Conservation (phyloP, 1,140 invertebrate genomes). For the Lordiphosa clarofinis region DNA sequence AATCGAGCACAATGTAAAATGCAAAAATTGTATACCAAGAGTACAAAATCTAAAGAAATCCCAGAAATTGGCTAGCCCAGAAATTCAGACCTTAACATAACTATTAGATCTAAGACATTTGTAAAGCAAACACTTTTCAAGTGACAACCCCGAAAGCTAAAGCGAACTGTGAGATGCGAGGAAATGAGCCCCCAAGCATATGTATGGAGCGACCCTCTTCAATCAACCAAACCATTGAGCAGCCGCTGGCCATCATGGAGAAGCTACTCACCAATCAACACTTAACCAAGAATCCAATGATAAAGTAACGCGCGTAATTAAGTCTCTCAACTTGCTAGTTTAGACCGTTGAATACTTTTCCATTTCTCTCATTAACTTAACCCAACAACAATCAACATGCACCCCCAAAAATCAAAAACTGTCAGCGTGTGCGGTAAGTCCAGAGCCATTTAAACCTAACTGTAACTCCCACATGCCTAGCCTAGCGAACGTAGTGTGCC, state of each 20-base stretch:
- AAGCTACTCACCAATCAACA: slow-evolving; percentile 65
- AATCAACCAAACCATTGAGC: slow-evolving; percentile 42
- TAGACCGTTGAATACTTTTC: slow-evolving; percentile 30
- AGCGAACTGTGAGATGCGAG: slow-evolving; percentile 54
- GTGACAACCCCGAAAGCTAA: slow-evolving; percentile 32
- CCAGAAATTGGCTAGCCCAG: slow-evolving; percentile 40
- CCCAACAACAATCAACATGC: slow-evolving; percentile 58
- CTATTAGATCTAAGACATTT: slow-evolving; percentile 37
- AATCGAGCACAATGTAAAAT: slow-evolving; percentile 67
- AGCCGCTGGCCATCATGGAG: slow-evolving; percentile 24
- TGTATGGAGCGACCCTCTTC: slow-evolving; percentile 25
- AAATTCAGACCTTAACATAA: slow-evolving; percentile 10
- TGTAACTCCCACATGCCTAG: slow-evolving; percentile 37
- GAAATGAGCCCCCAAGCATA: slow-evolving; percentile 25
- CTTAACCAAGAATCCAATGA: slow-evolving; percentile 1
- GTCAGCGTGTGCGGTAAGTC: slow-evolving; percentile 70
- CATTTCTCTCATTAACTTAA: slow-evolving; percentile 46
- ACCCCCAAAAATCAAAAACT: slow-evolving; percentile 36
- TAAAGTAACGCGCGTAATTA: too few species aligned
- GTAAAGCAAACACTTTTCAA: slow-evolving; percentile 75
- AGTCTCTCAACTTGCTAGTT: slow-evolving; percentile 7
- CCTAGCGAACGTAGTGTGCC: slow-evolving; percentile 43
- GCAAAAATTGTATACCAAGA: slow-evolving; percentile 68
- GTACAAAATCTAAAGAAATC: slow-evolving; percentile 58
- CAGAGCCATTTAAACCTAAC: slow-evolving; percentile 52